Base-by-base conservation (phyloP, 2,797 vertebrate genomes). In the Mormyrus proboscirostris region DNA sequence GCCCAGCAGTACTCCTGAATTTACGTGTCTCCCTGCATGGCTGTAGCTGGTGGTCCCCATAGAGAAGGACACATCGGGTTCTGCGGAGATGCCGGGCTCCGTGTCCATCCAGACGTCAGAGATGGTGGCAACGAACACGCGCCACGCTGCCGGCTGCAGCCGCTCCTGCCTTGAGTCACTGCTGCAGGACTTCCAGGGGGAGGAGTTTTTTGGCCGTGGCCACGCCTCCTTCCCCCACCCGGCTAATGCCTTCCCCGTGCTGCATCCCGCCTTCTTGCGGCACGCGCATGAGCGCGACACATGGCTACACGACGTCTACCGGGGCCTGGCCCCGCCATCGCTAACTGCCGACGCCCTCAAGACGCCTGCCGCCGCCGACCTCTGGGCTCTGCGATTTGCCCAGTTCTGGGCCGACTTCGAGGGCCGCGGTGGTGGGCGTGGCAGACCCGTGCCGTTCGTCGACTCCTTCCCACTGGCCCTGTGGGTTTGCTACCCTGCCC, bases 331-430 rank as follows among this genome's bases (percentile, higher is more conserved):
- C 69, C 92, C 91, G 53, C 97, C 97, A 2, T 95, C 95, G 0
- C 91, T 98, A 93, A 95, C 95, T 93, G 94, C 96, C 25, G 93
- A 96, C 9, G 95, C 97, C 57, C 96, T 99, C 41, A 99, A 97
- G 93, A 95, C 95, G 90, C 97, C 97, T 19, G 97, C 98, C 25
- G 97, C 97, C 90, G 94, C 95, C 0, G 98, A 99, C 94, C 95
- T 99, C 90, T 99, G 99, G 99, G 96, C 97, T 0, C 87, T 99
- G 88, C 97, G 98, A 93, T 99, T 98, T 92, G 96, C 98, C 47
- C 99, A 99, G 91, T 99, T 99, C 94, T 99, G 99, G 99, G 95
- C 99, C 91, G 99, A 99, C 95, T 99, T 97, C 0, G 99, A 99
- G 94, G 97, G 97, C 89, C 96, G 93, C 0, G 97, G 95, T 38